A percentile compares a stretch with the other conserved stretches of the same genome.
Evolutionary conservation across 1,140 invertebrate genomes (phyloP).

Genomic region (Ceratina calcarata): DNA sequence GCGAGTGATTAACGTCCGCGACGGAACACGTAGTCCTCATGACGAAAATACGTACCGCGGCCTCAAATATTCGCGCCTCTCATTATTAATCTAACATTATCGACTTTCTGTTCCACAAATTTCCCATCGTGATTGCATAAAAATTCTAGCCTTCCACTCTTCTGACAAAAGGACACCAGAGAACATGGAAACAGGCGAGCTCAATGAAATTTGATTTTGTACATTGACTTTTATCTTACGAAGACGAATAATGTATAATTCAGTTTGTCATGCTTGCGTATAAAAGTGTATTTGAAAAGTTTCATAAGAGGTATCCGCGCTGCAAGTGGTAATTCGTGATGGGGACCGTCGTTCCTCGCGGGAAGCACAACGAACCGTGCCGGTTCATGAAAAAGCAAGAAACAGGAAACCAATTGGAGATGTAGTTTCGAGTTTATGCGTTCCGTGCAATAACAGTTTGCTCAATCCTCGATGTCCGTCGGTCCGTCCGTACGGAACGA

Average conservation of each 20-base stretch:
- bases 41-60: constrained; percentile 8
- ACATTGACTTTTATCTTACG: too few relatives aligned
- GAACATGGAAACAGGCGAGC: too few relatives aligned
- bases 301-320: not conserved
- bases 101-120: not conserved
- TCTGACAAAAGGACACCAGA: not conserved
- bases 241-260: too few relatives aligned
- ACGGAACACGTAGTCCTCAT: constrained; percentile 28
- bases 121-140: too few relatives aligned
- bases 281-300: too few relatives aligned
- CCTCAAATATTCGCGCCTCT: not conserved
- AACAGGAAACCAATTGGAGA: constrained; percentile 42
- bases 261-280: too few relatives aligned
- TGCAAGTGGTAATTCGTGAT: not conserved
- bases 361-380: constrained; percentile 24
- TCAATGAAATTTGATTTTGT: too few relatives aligned
- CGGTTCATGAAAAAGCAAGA: constrained; percentile 20
- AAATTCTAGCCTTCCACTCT: not conserved
- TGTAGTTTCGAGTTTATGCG: constrained; percentile 70
- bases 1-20: constrained; percentile 47
- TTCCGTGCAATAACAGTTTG: constrained; percentile 77
- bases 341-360: constrained; percentile 30
- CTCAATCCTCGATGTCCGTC: constrained; percentile 79
- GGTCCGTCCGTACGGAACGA: constrained; percentile 78
- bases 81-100: not conserved